phyloP scores from a whole-genome alignment of 2,888 invertebrate genomes.

The Desoria tigrina region DNA sequence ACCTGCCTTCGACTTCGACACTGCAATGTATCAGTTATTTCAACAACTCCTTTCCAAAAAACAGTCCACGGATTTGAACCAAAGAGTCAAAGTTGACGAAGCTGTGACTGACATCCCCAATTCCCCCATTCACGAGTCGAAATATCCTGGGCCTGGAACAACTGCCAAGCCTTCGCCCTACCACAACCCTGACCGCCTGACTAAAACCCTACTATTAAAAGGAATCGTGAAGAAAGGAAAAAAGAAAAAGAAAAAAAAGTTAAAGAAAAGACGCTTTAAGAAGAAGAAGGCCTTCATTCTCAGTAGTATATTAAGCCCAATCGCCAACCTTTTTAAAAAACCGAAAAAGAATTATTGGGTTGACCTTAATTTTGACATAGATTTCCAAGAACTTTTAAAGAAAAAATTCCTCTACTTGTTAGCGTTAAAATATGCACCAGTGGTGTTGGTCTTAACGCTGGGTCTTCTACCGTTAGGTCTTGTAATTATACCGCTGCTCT shows the following conservation, averaged over 20 bases:
- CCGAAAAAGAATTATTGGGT: slow-evolving; percentile 35
- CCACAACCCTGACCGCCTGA: slow-evolving; percentile 8
- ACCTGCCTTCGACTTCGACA: neutral
- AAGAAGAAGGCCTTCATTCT: slow-evolving; percentile 11
- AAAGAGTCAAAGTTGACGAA: slow-evolving; percentile 6
- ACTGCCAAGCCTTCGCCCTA: too few relatives aligned
- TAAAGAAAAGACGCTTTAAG: slow-evolving; percentile 9
- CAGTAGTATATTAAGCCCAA: slow-evolving; percentile 15
- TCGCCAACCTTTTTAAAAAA: slow-evolving; percentile 26
- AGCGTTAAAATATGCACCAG: slow-evolving; percentile 43
- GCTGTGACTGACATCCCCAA: neutral
- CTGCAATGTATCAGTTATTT: slow-evolving; percentile 9
- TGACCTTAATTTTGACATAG: slow-evolving; percentile 40
- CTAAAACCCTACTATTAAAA: slow-evolving; percentile 28
- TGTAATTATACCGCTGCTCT: slow-evolving; percentile 27
- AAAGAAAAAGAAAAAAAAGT: slow-evolving; percentile 24
- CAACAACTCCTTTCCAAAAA: slow-evolving; percentile 4
- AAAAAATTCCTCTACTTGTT: slow-evolving; percentile 37
- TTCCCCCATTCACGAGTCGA: neutral
- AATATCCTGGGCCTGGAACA: neutral
- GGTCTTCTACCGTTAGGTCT: slow-evolving; percentile 30
- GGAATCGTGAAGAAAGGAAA: slow-evolving; percentile 32
- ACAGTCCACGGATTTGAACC: neutral
- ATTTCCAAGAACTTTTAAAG: slow-evolving; percentile 37
- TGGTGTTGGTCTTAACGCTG: slow-evolving; percentile 30